Evolutionary conservation across 2,797 vertebrate species (phyloP), one percentile per base, ranked within the genome.

Genomic region (Furcifer pardalis): DNA sequence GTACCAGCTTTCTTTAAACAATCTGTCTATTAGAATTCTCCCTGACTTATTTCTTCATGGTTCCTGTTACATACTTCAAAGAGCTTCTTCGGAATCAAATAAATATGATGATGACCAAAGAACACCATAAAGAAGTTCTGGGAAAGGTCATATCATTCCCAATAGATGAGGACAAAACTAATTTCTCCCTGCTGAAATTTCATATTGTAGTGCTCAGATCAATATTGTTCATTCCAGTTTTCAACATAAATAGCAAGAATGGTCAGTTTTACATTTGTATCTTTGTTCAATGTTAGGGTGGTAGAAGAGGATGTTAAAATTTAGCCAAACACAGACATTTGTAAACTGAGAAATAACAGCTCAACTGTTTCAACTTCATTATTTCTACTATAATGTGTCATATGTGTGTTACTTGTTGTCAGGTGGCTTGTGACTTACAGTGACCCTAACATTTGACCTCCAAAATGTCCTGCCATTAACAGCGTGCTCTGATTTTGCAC

Each of bases 91-190:
- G 30, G 46, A 63, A 63, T 73, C 74, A 42, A 23, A 56, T 49
- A 71, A 82, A 63, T 10, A 78, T 37, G 27, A 59, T n/a, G 40
- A 19, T 19, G 66, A 77, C 13, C 4, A 49, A 12, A 27, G 0
- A 3, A 7, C n/a, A 0, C 0, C 2, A 2, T 1, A 56, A 63
- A 37, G 42, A 72, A 59, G 32, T 13, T 79, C 27, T 21, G 42
- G 62, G 37, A 21, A 35, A 52, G 6, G 7, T 1, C 23, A 2
- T 30, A 15, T 2, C 56, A n/a, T 74, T 44, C 3, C 35, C 77
- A 5, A 59, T 9, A 21, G 19, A 65, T 5, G 17, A 44, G 44
- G 12, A 19, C 0, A 62, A 8, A 60, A 63, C 1, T 1, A 0
- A 37, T 40, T 83, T 2, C n/a, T 12, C 1, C 0, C 0, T 5